Evolutionary conservation across 2,888 invertebrate species (phyloP), one percentile per base, ranked within the genome.

Genomic region (Spodoptera picta): DNA sequence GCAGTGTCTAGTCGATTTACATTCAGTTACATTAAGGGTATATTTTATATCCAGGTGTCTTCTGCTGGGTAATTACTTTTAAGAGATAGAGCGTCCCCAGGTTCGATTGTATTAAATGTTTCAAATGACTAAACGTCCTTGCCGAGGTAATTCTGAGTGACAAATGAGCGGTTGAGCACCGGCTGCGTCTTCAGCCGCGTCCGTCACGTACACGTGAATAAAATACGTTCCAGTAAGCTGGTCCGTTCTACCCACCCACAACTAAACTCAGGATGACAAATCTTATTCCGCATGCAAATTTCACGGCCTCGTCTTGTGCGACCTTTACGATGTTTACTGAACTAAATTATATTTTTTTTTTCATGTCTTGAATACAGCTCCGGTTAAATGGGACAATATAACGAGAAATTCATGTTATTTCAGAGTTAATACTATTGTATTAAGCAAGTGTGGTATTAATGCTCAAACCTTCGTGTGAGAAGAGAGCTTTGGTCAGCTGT

Each of bases 161-260:
- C 89, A 91, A 92, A 92, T 85, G 90, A 89, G 87, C 88, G 88
- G 87, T 84, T 84, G 86, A 84, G 83, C 87, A 79, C 85, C 90
- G 87, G 86, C 87, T 88, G 90, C 78, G 85, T 81, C 81, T 80
- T 74, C 73, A 82, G 74, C 69, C 78, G 78, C 84, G 84, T 83
- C 84, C 84, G 87, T 87, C 89, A 90, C 91, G 90, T 90, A 87
- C 88, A 85, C 87, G 84, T 90, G 90, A 89, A 91, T 91, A 90
- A 91, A 91, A 90, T 88, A 89, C 86, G 83, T 85, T 85, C 83
- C 73, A 87, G 86, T 82, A 81, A 85, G 83, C 83, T 62, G 51
- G 61, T 78, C 76, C 78, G 76, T 75, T 79, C 75, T 81, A 73
- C 75, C 81, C 79, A 76, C 76, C 79, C 77, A 72, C 84, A 80